Evolutionary conservation across 2,113 vertebrate species (phyloP).

Genomic region (Talpa occidentalis): DNA sequence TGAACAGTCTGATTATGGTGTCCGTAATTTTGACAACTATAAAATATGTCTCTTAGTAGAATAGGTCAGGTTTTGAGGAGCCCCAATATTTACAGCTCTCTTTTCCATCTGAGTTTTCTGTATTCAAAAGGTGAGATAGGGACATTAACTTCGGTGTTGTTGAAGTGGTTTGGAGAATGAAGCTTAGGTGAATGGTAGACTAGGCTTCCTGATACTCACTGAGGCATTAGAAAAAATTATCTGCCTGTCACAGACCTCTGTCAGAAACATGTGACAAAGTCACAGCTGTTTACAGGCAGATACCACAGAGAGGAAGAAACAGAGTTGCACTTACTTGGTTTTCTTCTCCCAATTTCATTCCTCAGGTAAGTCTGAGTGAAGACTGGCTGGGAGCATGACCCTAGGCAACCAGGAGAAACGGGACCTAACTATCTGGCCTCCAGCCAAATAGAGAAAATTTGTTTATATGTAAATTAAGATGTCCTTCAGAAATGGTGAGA

Average conservation of each 20-base stretch:
- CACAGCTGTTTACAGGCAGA: neutral
- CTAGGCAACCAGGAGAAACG: neutral
- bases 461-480: slow-evolving; percentile 6
- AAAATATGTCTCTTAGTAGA: neutral
- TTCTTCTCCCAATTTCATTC: neutral
- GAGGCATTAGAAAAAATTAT: neutral
- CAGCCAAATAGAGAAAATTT: neutral
- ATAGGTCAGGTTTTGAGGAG: neutral
- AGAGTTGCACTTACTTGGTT: neutral
- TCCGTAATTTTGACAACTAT: neutral
- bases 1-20: neutral
- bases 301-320: neutral
- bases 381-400: neutral
- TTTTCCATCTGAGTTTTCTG: neutral
- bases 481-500: neutral
- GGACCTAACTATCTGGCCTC: neutral
- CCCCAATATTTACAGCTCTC: neutral
- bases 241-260: neutral
- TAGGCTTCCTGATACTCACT: neutral
- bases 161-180: slow-evolving; percentile 27
- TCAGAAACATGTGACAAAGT: neutral
- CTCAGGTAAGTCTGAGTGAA: neutral
- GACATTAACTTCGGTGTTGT: neutral
- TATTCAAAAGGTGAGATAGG: neutral
- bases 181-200: neutral